A percentile compares a stretch with the other conserved stretches of the same genome.
phyloP scores from a whole-genome alignment of 2,113 vertebrate genomes.

The Sitta europaea region DNA sequence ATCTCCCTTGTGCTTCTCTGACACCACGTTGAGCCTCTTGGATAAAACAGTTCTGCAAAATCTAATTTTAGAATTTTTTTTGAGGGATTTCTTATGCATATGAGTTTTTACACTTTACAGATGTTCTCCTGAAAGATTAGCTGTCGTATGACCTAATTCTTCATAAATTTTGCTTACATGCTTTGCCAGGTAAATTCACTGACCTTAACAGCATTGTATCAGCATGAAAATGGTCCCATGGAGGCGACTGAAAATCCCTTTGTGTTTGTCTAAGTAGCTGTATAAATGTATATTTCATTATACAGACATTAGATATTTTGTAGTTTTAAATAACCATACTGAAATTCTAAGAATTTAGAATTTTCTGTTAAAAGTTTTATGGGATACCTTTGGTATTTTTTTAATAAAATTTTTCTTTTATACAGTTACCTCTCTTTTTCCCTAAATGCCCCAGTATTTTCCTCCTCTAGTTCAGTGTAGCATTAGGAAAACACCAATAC shows the following conservation, averaged over 20 bases:
- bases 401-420: neutral
- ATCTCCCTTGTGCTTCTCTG: neutral
- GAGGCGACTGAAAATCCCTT: neutral
- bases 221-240: neutral
- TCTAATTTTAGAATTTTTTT: neutral
- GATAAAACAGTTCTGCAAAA: neutral
- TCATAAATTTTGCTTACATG: neutral
- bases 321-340: neutral
- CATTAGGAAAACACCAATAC: neutral
- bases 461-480: neutral
- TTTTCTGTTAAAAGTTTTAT: neutral
- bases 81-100: neutral
- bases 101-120: neutral
- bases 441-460: neutral
- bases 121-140: neutral
- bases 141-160: neutral
- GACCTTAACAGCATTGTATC: neutral
- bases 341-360: neutral
- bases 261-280: neutral
- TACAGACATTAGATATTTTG: neutral
- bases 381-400: neutral
- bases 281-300: neutral
- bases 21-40: neutral
- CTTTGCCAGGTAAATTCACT: neutral
- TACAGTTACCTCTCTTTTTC: neutral